Evolutionary conservation across 2,888 invertebrate species (phyloP).

Genomic region (Meteorus colon): DNA sequence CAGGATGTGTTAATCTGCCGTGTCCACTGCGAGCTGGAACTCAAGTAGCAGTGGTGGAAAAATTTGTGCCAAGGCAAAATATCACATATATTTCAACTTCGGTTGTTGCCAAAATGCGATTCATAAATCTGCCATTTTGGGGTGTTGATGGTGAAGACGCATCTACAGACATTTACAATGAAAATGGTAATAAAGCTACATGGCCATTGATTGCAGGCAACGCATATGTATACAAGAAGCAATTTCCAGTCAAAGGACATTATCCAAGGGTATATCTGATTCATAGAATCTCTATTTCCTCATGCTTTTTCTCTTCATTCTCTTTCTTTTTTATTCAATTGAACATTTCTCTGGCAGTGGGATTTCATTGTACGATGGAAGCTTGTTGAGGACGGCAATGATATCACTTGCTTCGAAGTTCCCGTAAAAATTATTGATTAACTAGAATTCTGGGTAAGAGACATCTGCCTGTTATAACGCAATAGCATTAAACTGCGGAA

Average conservation of each 20-base stretch:
- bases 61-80: neutral
- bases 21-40: neutral
- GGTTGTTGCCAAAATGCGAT: neutral
- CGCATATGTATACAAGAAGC: neutral
- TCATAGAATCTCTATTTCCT: neutral
- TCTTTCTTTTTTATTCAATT: neutral
- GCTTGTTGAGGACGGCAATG: neutral
- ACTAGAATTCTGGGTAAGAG: neutral
- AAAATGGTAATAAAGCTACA: neutral
- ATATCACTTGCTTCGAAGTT: slow-evolving; percentile 7
- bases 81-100: neutral
- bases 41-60: neutral
- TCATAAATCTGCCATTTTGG: neutral
- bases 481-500: neutral
- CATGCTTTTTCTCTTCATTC: neutral
- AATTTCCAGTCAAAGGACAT: neutral
- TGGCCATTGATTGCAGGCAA: neutral
- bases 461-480: neutral
- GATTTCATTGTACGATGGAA: slow-evolving; percentile 1
- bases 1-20: neutral
- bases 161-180: neutral
- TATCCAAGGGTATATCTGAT: slow-evolving; percentile 2
- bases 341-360: neutral
- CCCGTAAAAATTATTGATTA: slow-evolving; percentile 2
- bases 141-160: neutral